phyloP scores from a whole-genome alignment of 2,888 invertebrate species.

The Eilema sororculum region DNA sequence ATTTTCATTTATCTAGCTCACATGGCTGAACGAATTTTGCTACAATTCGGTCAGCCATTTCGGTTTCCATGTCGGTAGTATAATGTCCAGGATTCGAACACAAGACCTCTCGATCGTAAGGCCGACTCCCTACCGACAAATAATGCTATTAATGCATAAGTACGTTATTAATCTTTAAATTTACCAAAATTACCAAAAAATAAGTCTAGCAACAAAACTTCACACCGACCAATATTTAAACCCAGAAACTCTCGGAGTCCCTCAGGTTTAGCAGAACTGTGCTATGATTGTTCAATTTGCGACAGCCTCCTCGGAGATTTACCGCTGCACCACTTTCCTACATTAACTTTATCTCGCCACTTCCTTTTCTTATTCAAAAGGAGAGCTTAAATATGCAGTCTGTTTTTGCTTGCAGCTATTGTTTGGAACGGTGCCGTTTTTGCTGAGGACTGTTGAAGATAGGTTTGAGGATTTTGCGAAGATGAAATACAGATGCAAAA shows the following conservation, averaged over 20 bases:
- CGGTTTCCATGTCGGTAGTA: no score
- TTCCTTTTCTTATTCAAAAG: slow-evolving; percentile 36
- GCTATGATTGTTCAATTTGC: slow-evolving; percentile 59
- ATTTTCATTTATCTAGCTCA: no score
- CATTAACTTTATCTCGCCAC: slow-evolving; percentile 54
- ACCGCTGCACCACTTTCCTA: slow-evolving; percentile 45
- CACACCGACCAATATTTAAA: neutral
- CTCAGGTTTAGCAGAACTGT: slow-evolving; percentile 31
- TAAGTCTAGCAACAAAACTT: neutral
- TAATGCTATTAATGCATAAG: no score
- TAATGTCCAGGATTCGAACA: no score
- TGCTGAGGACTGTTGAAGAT: slow-evolving; percentile 3
- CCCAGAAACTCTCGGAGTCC: neutral
- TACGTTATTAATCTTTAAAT: no score
- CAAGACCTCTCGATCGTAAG: no score
- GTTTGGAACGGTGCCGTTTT: slow-evolving; percentile 1
- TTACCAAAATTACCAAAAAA: no score
- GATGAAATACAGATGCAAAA: neutral
- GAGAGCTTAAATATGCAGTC: slow-evolving; percentile 25
- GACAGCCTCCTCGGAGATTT: slow-evolving; percentile 42
- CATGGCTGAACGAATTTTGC: no score
- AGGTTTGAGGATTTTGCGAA: neutral
- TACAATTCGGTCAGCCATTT: no score
- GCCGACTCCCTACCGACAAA: no score
- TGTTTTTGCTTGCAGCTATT: slow-evolving; percentile 11